Conservation (phyloP, 1,140 invertebrate genomes). For the Lasioglossum albipes region DNA sequence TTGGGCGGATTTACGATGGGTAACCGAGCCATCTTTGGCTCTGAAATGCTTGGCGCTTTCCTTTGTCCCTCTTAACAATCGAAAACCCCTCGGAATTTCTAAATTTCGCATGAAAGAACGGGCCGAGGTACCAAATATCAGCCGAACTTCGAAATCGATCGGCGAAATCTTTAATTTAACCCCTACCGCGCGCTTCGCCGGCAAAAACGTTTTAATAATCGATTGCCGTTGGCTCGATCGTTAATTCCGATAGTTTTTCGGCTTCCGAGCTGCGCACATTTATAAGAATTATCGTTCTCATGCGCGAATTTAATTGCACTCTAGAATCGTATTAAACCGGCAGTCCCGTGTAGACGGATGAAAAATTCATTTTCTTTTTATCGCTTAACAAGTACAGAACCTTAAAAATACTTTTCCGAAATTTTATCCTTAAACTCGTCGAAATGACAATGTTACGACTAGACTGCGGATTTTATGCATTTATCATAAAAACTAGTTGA, state of each 20-base stretch:
- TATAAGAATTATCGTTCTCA: too few species aligned
- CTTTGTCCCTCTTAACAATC: constrained; percentile 29
- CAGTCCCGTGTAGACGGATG: too few species aligned
- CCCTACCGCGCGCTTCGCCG: not conserved
- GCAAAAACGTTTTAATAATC: not conserved
- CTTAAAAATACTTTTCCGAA: too few species aligned
- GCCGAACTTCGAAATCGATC: constrained; percentile 3
- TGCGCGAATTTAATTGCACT: too few species aligned
- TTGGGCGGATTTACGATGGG: constrained; percentile 72
- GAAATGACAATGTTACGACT: too few species aligned
- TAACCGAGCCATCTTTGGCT: constrained; percentile 25
- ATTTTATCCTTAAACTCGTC: too few species aligned
- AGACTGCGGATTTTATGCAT: too few species aligned
- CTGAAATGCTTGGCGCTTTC: constrained; percentile 22
- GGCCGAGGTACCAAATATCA: constrained; percentile 7
- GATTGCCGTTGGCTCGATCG: not conserved
- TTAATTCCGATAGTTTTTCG: not conserved
- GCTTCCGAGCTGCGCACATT: not conserved
- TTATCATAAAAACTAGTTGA: too few species aligned
- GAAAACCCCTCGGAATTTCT: constrained; percentile 56
- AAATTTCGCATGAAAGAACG: constrained; percentile 46
- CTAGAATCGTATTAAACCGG: too few species aligned
- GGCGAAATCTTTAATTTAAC: constrained; percentile 19
- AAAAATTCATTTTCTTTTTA: too few species aligned
- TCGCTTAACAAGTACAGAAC: too few species aligned